Evolutionary conservation across 2,888 invertebrate genomes (phyloP).

Genomic region (Neoitamus cyanurus): DNA sequence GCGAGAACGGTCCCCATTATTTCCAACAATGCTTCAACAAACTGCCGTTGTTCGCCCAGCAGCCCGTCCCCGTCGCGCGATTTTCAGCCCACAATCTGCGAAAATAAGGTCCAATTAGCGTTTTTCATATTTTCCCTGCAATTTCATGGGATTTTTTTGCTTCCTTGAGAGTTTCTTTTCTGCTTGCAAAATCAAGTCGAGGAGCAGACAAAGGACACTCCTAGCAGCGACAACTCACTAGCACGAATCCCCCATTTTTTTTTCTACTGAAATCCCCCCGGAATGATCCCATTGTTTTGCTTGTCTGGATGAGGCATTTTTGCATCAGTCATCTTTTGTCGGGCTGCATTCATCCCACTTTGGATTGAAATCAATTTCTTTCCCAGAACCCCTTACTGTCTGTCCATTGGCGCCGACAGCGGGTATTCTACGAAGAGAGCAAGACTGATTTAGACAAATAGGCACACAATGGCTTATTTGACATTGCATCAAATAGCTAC

Average conservation of each 20-base stretch:
- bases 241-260: background rate
- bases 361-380: background rate
- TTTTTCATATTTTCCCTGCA: constrained; percentile 39
- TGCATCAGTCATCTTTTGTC: constrained; percentile 36
- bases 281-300: constrained; percentile 27
- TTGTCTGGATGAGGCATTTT: constrained; percentile 28
- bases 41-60: background rate
- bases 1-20: constrained; percentile 2
- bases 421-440: background rate
- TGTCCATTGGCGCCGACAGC: background rate
- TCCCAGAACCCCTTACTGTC: background rate
- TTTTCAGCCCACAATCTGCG: constrained; percentile 20
- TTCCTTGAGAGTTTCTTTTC: constrained; percentile 21
- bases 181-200: background rate
- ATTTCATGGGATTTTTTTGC: constrained; percentile 18
- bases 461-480: no score
- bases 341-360: background rate
- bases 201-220: background rate
- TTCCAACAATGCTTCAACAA: constrained; percentile 15
- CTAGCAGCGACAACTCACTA: background rate
- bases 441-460: background rate
- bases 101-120: constrained; percentile 41
- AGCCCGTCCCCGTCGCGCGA: background rate
- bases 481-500: no score
- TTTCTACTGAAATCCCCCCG: background rate